Evolutionary conservation across 2,888 invertebrate species (phyloP).

Genomic region (Yponomeuta evonymella): DNA sequence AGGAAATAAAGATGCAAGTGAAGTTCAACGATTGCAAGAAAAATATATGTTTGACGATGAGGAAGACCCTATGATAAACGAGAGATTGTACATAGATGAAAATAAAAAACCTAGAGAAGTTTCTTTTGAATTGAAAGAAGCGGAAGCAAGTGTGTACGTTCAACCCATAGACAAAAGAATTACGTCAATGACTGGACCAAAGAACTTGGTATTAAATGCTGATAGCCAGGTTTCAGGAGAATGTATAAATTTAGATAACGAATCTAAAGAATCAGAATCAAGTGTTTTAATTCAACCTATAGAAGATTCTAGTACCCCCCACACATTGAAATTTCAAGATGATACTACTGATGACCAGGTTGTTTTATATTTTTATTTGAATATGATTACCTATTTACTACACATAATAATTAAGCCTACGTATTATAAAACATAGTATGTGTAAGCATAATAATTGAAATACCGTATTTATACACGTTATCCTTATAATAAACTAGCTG

Average conservation of each 20-base stretch:
- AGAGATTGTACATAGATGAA: too few species aligned
- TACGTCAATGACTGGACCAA: not conserved
- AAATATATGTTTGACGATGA: too few species aligned
- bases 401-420: too few species aligned
- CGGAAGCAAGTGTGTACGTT: not conserved
- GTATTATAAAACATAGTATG: too few species aligned
- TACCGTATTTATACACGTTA: too few species aligned
- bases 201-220: not conserved
- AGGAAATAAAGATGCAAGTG: not conserved
- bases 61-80: too few species aligned
- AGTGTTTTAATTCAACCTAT: not conserved
- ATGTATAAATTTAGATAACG: not conserved
- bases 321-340: not conserved
- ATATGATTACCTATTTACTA: not conserved
- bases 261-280: not conserved
- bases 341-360: not conserved
- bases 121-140: not conserved
- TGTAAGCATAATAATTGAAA: too few species aligned
- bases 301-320: not conserved
- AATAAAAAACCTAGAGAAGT: not conserved
- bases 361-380: not conserved
- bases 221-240: not conserved
- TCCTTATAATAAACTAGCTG: too few species aligned
- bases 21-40: not conserved
- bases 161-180: not conserved